Evolutionary conservation across 2,797 vertebrate genomes (phyloP).

Genomic region (Cuculus canorus): DNA sequence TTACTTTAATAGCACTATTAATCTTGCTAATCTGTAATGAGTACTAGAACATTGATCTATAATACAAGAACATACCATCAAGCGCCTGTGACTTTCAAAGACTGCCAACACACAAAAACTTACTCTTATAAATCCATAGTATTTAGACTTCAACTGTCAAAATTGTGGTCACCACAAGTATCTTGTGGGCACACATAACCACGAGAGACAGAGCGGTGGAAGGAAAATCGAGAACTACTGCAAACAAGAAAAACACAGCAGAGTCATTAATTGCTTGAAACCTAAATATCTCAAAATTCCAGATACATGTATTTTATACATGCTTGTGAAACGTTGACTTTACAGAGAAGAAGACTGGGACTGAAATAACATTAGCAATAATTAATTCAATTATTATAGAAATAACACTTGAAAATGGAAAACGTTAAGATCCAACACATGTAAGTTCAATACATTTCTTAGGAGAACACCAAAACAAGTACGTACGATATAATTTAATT

Average conservation of each 20-base stretch:
- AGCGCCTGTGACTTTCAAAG: neutral
- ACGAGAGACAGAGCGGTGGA: neutral
- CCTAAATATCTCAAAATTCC: neutral
- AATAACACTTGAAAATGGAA: neutral
- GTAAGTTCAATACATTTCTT: neutral
- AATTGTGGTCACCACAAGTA: neutral
- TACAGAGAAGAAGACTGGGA: neutral
- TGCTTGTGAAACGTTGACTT: neutral
- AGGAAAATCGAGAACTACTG: neutral
- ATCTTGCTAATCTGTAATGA: neutral
- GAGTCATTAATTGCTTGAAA: too few relatives aligned
- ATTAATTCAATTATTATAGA: neutral
- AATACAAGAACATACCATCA: neutral
- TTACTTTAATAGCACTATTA: neutral
- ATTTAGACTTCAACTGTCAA: neutral
- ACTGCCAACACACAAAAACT: neutral
- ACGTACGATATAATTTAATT: neutral
- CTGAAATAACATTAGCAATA: neutral
- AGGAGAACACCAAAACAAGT: neutral
- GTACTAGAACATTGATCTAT: neutral
- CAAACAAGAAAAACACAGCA: neutral
- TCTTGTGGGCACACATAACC: neutral
- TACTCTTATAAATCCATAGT: neutral
- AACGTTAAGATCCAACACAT: neutral
- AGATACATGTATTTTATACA: neutral